Percentiles rank a stretch among this genome's conserved stretches.
Conservation (phyloP, 2,797 vertebrate species). For the Threskiornis aethiopicus region DNA sequence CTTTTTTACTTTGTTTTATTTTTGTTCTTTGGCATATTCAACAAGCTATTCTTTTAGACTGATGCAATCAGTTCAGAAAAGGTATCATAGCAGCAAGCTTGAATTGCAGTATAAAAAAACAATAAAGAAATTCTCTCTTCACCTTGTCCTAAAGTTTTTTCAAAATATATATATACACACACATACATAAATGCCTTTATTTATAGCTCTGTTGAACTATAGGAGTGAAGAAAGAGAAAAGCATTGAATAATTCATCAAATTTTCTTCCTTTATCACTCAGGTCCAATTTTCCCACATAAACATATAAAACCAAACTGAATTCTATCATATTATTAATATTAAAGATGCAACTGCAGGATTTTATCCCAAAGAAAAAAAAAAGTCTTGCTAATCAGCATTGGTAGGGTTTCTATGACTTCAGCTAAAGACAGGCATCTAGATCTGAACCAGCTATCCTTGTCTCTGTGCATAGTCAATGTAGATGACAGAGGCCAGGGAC, state of each 20-base stretch:
- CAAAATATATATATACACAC: background rate
- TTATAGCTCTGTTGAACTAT: background rate
- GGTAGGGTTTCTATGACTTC: background rate
- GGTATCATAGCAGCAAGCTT: background rate
- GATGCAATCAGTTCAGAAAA: background rate
- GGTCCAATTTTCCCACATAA: background rate
- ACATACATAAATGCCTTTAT: background rate
- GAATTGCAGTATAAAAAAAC: background rate
- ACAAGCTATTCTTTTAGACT: background rate
- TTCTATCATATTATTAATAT: background rate
- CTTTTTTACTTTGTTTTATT: background rate
- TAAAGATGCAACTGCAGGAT: background rate
- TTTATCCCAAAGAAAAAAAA: background rate
- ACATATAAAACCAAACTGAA: background rate
- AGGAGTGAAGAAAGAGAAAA: slow-evolving; percentile 4
- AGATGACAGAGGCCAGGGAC: background rate
- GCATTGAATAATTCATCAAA: slow-evolving; percentile 2
- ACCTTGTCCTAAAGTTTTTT: background rate
- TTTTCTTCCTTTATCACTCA: background rate
- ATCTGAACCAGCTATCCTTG: background rate
- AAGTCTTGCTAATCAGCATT: background rate
- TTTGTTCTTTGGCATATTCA: accelerated
- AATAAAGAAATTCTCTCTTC: background rate
- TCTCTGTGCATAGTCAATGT: background rate
- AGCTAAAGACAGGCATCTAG: background rate